Conservation (phyloP, 2,888 invertebrate genomes). For the Lasius platythorax region DNA sequence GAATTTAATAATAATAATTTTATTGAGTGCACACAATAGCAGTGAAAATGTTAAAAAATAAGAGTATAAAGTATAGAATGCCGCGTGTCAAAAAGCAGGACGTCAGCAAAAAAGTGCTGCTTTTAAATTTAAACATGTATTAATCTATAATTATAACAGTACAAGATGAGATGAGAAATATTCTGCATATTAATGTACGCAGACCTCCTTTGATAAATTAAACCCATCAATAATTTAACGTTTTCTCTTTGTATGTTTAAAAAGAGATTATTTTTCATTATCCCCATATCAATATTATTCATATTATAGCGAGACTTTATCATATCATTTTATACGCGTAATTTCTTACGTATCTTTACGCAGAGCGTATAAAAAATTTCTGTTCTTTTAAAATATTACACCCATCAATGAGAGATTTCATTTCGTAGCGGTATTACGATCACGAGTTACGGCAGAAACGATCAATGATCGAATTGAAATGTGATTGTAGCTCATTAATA, state of each 20-base stretch:
- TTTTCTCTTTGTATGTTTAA: background rate
- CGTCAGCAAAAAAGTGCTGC: background rate
- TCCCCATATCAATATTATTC: background rate
- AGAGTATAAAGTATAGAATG: background rate
- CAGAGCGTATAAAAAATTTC: background rate
- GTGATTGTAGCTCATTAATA: slow-evolving; percentile 69
- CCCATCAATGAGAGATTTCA: slow-evolving; percentile 20
- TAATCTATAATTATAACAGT: background rate
- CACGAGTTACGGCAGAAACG: slow-evolving; percentile 47
- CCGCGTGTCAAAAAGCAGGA: background rate
- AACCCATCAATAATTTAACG: background rate
- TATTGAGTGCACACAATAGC: background rate
- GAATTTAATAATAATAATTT: background rate
- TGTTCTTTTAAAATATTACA: slow-evolving; percentile 5
- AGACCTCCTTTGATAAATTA: background rate
- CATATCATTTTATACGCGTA: background rate
- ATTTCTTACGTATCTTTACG: background rate
- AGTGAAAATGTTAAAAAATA: background rate
- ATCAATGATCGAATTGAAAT: slow-evolving; percentile 68
- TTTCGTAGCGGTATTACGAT: slow-evolving; percentile 37
- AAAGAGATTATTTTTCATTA: background rate
- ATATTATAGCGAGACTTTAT: background rate
- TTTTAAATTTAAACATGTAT: background rate
- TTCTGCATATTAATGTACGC: background rate
- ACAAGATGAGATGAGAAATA: background rate